These are phyloP conservation scores for Mustelus asterias DNA, from an alignment of 2,113 vertebrate species.

Conservation along the genomic window DNA sequence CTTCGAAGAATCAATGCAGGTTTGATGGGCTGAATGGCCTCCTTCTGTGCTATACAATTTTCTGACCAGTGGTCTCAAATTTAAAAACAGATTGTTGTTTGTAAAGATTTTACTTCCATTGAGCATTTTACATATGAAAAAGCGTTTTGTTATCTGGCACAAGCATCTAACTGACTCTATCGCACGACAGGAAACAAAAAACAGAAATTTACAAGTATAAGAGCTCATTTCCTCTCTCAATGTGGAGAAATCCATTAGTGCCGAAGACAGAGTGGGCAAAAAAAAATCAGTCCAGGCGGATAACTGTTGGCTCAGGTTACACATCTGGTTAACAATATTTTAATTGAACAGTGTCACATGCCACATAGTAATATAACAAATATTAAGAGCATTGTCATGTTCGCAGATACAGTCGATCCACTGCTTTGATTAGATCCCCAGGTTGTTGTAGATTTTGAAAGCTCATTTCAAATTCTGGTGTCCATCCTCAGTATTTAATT, in stretches of 20 bases:
- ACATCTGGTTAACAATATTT: slow-evolving; percentile 2
- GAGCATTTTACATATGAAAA: background rate
- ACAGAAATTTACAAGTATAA: background rate
- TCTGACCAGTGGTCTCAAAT: background rate
- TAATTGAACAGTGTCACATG: background rate
- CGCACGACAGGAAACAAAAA: background rate
- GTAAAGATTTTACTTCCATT: background rate
- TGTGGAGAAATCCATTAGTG: background rate
- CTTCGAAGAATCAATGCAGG: background rate
- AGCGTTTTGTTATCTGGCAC: background rate
- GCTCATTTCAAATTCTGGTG: background rate
- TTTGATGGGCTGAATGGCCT: background rate
- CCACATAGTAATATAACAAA: background rate
- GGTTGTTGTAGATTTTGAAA: background rate
- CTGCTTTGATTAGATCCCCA: background rate
- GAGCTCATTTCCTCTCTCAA: slow-evolving; percentile 4
- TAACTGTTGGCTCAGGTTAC: background rate
- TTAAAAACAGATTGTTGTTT: background rate
- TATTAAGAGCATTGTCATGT: background rate
- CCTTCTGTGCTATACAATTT: background rate
- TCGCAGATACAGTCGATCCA: background rate
- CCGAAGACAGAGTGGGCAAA: background rate
- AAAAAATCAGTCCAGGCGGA: background rate
- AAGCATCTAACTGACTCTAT: background rate
- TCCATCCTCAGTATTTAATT: background rate